These are phyloP conservation scores for Elachura formosa DNA, from an alignment of 2,113 vertebrate species.

Conservation along the genomic window DNA sequence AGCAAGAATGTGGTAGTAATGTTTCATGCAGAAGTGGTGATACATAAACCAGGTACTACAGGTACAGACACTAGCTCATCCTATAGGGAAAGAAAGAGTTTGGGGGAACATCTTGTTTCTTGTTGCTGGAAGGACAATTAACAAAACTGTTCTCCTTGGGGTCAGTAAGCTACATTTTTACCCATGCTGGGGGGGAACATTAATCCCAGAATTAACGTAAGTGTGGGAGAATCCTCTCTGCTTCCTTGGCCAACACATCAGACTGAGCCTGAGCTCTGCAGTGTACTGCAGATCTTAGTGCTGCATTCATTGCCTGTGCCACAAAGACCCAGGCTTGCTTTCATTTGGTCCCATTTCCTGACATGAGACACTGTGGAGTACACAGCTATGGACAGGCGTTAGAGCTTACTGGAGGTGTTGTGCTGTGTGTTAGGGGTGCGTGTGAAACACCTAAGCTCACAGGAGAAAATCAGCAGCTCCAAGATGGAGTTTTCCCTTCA, in stretches of 20 bases:
- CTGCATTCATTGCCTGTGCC: background rate
- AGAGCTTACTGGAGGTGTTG: background rate
- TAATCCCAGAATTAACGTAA: background rate
- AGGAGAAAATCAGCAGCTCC: background rate
- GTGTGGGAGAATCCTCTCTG: background rate
- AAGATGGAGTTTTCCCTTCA: background rate
- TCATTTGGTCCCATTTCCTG: background rate
- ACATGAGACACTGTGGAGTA: background rate
- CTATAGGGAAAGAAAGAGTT: background rate
- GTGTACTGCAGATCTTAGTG: accelerated
- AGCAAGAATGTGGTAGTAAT: background rate
- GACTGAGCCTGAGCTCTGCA: background rate
- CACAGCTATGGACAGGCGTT: accelerated
- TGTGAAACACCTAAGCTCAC: background rate
- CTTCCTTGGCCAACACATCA: background rate
- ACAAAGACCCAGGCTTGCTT: background rate
- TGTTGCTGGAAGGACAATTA: background rate
- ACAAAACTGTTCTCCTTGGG: background rate
- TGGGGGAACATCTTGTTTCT: background rate
- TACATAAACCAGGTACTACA: background rate
- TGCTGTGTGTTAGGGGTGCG: background rate
- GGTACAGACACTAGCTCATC: background rate
- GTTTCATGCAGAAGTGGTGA: background rate
- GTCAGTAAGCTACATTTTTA: background rate
- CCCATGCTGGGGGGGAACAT: background rate